Conservation (phyloP, 2,797 vertebrate species). For the Cyprinodon diabolis region DNA sequence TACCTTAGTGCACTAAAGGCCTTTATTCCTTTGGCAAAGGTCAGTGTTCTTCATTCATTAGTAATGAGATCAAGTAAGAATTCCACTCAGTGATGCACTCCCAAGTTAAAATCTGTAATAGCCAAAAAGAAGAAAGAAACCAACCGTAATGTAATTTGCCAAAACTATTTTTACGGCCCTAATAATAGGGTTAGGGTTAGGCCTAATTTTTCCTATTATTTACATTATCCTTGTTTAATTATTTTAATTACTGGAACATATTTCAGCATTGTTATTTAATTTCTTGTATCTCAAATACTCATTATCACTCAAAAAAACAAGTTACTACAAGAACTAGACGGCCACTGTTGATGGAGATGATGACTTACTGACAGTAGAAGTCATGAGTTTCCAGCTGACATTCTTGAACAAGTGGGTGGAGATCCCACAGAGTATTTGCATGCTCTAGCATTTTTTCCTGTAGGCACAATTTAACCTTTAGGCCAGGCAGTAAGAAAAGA, state of each 20-base stretch:
- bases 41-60: too few species aligned
- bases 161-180: too few species aligned
- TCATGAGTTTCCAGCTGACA: neutral
- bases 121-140: too few species aligned
- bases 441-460: neutral
- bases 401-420: neutral
- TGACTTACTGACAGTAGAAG: neutral
- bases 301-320: neutral
- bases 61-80: too few species aligned
- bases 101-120: too few species aligned
- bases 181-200: too few species aligned
- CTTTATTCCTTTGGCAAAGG: too few species aligned
- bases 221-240: neutral
- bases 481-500: neutral
- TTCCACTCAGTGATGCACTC: too few species aligned
- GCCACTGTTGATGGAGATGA: neutral
- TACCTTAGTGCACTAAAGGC: too few species aligned
- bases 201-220: neutral
- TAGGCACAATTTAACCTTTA: slow-evolving; percentile 2
- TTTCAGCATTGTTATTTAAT: neutral
- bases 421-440: neutral
- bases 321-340: neutral
- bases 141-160: too few species aligned
- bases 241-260: neutral
- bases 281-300: too few species aligned